phyloP scores from a whole-genome alignment of 2,888 invertebrate genomes.

The Clanis bilineata region DNA sequence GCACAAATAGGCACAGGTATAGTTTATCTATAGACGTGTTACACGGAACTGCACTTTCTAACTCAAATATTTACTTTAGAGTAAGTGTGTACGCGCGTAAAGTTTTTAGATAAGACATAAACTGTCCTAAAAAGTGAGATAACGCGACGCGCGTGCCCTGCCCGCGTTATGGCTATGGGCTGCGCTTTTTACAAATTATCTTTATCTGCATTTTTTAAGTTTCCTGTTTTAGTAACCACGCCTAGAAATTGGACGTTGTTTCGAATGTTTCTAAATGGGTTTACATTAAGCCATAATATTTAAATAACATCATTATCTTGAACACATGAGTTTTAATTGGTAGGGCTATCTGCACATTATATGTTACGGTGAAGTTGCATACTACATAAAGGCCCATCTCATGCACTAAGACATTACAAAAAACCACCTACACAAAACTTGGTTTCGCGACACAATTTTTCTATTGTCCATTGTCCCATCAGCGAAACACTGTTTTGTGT shows the following conservation, averaged over 20 bases:
- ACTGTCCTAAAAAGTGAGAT: constrained; percentile 69
- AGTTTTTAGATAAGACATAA: constrained; percentile 68
- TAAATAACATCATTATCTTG: constrained; percentile 1
- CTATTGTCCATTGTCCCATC: too few species aligned
- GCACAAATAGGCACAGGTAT: constrained; percentile 61
- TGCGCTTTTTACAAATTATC: constrained; percentile 68
- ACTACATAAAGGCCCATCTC: too few species aligned
- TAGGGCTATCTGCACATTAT: background rate
- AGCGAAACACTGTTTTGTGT: too few species aligned
- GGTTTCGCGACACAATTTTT: too few species aligned
- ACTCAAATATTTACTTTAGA: constrained; percentile 74
- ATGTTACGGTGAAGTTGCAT: background rate
- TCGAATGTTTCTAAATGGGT: constrained; percentile 31
- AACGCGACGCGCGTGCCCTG: constrained; percentile 54
- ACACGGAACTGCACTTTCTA: constrained; percentile 81
- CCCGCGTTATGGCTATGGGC: constrained; percentile 21
- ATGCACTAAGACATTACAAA: too few species aligned
- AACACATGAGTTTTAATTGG: constrained; percentile 1
- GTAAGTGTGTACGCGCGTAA: constrained; percentile 68
- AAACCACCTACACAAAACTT: too few species aligned
- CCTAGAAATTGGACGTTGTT: constrained; percentile 31
- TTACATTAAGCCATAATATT: constrained; percentile 15
- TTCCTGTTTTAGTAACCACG: constrained; percentile 58
- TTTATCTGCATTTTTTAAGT: constrained; percentile 52
- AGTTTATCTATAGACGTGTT: constrained; percentile 69